phyloP scores from a whole-genome alignment of 1,140 invertebrate genomes.

The Eubasilissa regina region DNA sequence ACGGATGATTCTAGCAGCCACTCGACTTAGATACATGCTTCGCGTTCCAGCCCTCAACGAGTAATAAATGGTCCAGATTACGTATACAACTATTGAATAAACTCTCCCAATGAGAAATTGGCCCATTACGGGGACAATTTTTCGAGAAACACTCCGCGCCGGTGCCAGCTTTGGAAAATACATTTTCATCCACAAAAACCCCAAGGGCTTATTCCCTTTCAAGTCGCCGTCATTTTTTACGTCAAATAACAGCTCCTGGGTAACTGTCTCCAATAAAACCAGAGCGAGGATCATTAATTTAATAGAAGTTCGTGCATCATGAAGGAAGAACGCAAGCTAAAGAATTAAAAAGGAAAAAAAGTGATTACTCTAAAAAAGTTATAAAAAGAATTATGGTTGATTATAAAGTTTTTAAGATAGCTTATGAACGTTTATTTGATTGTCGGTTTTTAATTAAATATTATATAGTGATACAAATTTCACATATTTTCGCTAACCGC shows the following conservation, averaged over 20 bases:
- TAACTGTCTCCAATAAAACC: slow-evolving; percentile 61
- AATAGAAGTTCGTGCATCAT: slow-evolving; percentile 30
- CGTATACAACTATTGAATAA: slow-evolving; percentile 39
- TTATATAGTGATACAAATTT: no score
- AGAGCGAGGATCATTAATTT: slow-evolving; percentile 60
- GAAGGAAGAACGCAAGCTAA: neutral
- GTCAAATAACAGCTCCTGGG: slow-evolving; percentile 56
- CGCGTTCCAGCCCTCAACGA: neutral
- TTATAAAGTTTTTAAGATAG: no score
- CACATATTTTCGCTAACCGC: no score
- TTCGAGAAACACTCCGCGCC: slow-evolving; percentile 52
- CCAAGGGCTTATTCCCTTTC: slow-evolving; percentile 33
- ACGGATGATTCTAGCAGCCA: no score
- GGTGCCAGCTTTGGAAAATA: slow-evolving; percentile 44
- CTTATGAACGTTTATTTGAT: no score
- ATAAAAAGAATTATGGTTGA: no score
- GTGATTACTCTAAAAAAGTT: neutral
- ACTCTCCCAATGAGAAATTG: slow-evolving; percentile 43
- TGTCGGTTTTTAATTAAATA: no score
- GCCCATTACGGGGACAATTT: slow-evolving; percentile 48
- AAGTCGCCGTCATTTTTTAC: slow-evolving; percentile 59
- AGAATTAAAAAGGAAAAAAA: neutral
- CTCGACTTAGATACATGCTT: no score
- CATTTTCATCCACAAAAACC: slow-evolving; percentile 52
- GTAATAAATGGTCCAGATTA: slow-evolving; percentile 24